Conservation (phyloP, 1,140 invertebrate genomes). For the Drosophila biarmipes region DNA sequence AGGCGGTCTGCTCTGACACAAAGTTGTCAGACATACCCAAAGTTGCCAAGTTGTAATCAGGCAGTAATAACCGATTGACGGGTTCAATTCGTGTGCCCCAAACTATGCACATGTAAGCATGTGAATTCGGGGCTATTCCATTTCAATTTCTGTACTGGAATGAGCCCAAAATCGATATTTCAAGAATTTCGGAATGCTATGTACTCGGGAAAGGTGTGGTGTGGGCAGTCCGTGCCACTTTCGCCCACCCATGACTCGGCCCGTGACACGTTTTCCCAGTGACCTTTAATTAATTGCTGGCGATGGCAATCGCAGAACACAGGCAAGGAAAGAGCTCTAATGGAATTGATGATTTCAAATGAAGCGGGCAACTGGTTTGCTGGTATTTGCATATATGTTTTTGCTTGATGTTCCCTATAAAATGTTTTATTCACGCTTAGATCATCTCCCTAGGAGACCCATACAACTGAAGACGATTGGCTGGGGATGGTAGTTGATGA, state of each 20-base stretch:
- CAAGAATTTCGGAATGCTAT: slow-evolving; percentile 21
- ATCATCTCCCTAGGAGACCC: slow-evolving; percentile 10
- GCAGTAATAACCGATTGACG: slow-evolving; percentile 5
- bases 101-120: not conserved
- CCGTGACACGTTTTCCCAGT: slow-evolving; percentile 37
- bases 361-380: slow-evolving; percentile 11
- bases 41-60: slow-evolving; percentile 31
- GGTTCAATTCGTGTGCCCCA: slow-evolving; percentile 2
- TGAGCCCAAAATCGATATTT: slow-evolving; percentile 25
- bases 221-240: slow-evolving; percentile 12
- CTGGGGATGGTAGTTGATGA: no score
- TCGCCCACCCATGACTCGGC: slow-evolving; percentile 5
- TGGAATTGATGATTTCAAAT: slow-evolving; percentile 26
- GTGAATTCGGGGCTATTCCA: slow-evolving; percentile 15
- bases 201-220: slow-evolving; percentile 17
- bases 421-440: slow-evolving; percentile 25
- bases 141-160: slow-evolving; percentile 24
- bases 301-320: slow-evolving; percentile 39
- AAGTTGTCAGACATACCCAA: slow-evolving; percentile 34
- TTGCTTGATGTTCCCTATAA: not conserved
- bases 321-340: slow-evolving; percentile 28
- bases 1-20: slow-evolving; percentile 7
- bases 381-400: slow-evolving; percentile 17
- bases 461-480: not conserved
- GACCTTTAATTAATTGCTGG: slow-evolving; percentile 50